These are phyloP conservation scores for Drosophila subpulchrella DNA, from an alignment of 1,140 invertebrate genomes.

Conservation along the genomic window DNA sequence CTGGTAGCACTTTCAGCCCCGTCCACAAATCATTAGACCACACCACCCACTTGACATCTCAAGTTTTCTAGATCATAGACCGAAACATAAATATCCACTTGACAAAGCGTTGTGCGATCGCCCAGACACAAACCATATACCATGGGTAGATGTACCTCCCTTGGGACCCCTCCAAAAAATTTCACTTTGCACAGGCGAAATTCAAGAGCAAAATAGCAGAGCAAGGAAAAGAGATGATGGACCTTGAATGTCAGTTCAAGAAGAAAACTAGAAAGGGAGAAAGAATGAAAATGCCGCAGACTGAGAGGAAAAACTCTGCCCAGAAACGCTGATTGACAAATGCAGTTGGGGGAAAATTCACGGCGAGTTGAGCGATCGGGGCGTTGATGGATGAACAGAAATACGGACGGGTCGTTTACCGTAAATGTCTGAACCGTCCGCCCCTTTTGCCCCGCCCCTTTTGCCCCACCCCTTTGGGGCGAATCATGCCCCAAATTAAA, in stretches of 20 bases:
- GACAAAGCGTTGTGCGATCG: conserved; percentile 43
- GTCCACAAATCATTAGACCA: conserved; percentile 26
- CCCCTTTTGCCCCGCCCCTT: not conserved
- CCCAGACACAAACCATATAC: conserved; percentile 9
- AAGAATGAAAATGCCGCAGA: conserved; percentile 33
- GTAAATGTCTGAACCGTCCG: conserved; percentile 30
- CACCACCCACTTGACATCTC: conserved; percentile 52
- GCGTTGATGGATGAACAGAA: conserved; percentile 70
- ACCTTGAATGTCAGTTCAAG: conserved; percentile 46
- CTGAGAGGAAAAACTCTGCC: conserved; percentile 28
- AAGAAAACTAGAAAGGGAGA: not conserved
- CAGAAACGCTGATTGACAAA: conserved; percentile 71
- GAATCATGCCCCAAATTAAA: conserved; percentile 73
- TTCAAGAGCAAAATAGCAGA: conserved; percentile 56
- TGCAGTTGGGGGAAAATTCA: conserved; percentile 55
- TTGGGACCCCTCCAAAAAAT: conserved; percentile 3
- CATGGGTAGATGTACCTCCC: not conserved
- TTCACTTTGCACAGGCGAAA: conserved; percentile 50
- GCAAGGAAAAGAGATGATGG: conserved; percentile 34
- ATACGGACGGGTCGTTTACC: conserved; percentile 55
- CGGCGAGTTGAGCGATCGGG: conserved; percentile 32
- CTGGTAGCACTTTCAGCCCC: conserved; percentile 22
- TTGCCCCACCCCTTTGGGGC: not conserved
- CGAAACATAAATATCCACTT: conserved; percentile 61
- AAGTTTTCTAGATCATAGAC: conserved; percentile 38